Base-by-base conservation (phyloP, 2,888 invertebrate species). In the Mamestra brassicae region DNA sequence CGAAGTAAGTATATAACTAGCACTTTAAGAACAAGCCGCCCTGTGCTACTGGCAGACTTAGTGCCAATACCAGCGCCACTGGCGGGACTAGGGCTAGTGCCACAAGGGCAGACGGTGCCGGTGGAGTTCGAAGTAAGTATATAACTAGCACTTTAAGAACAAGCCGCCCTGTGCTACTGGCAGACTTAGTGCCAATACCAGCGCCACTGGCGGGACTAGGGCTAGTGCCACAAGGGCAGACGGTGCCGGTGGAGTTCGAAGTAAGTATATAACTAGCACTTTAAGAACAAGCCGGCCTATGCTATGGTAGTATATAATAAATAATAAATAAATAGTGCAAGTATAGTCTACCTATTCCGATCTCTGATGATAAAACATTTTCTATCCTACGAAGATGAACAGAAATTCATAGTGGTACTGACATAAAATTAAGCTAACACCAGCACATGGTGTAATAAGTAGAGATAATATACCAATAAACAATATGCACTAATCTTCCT, bases 1-100 rank as follows among this genome's bases (percentile, higher is more conserved):
- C 13, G 55, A 63, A 34, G 38, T 66, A 61, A 61, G 42, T 60
- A 38, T n/a, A 26, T 55, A 50, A 50, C 50, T 50, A 50, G 8
- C n/a, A 8, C 54, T 8, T 54, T 17, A 17, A 52, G 7, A 8
- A 42, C 8, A 42, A 38, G 38, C 2, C 5, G 5, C 1, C 38
- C 38, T 38, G 38, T 38, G 38, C 79, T 87, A 4, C 50, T 85
- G 0, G 83, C 87, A 0, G 85, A 85, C 42, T 70, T 87, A 65
- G 11, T 60, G 26, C 52, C 64, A 3, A 0, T 36, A 15, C 15
- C 58, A 4, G 57, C 0, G 55, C 13, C 42, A 0, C 11, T 72
- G 54, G 38, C 61, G 7, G 71, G 13, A 2, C 11, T n/a, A 0
- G 4, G 34, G 36, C 58, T 4, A 8, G 1, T 11, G 2, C 6